phyloP scores from a whole-genome alignment of 2,797 vertebrate species.

The Thunnus albacares region DNA sequence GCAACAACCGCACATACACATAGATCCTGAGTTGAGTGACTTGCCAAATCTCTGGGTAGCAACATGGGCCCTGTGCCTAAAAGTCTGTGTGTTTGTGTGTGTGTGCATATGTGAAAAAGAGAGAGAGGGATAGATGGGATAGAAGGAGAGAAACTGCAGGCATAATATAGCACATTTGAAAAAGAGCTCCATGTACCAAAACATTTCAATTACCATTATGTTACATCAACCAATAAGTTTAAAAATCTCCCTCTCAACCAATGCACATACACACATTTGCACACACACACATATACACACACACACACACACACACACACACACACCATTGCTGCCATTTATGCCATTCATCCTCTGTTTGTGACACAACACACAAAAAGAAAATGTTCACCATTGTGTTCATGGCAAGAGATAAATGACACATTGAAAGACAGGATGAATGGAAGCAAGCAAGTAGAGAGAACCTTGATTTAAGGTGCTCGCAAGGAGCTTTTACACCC shows the following conservation, averaged over 20 bases:
- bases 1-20: slow-evolving; percentile 58
- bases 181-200: slow-evolving; percentile 51
- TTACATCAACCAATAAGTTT: slow-evolving; percentile 60
- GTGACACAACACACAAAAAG: slow-evolving; percentile 44
- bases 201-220: slow-evolving; percentile 59
- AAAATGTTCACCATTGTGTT: slow-evolving; percentile 46
- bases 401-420: slow-evolving; percentile 35
- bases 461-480: slow-evolving; percentile 54
- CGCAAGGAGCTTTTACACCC: slow-evolving; percentile 19
- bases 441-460: slow-evolving; percentile 24
- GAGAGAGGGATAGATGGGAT: neutral
- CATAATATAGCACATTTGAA: slow-evolving; percentile 63
- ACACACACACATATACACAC: slow-evolving; percentile 3
- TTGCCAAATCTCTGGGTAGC: slow-evolving; percentile 72
- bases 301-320: slow-evolving; percentile 17
- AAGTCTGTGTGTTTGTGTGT: slow-evolving; percentile 25
- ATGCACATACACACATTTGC: neutral
- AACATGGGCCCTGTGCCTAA: slow-evolving; percentile 57
- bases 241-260: slow-evolving; percentile 9
- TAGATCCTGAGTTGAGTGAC: slow-evolving; percentile 53
- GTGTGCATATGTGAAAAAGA: neutral
- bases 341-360: slow-evolving; percentile 43
- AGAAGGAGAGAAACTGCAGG: slow-evolving; percentile 19
- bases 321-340: slow-evolving; percentile 15
- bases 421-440: slow-evolving; percentile 52